Base-by-base conservation (phyloP, 1,140 invertebrate genomes). In the Trachelipus rathkii region DNA sequence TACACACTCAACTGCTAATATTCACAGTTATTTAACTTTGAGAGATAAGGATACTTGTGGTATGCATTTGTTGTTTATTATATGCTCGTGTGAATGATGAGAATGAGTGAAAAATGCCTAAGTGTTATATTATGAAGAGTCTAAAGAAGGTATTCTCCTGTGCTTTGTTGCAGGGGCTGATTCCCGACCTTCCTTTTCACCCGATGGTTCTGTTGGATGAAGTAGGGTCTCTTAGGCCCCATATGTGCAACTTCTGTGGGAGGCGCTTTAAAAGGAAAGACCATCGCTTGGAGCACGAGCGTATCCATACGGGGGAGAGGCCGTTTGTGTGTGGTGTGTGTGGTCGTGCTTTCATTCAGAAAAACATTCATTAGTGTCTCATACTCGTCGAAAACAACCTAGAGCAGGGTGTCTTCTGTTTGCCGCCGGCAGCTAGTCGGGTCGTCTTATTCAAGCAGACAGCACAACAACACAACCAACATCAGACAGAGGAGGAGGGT, bases 161-260 rank as follows among this genome's bases (percentile, higher is more conserved):
- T 79, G 78, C 78, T 79, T 72, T 79, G 78, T 79, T 79, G 74
- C 78, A 79, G 78, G 78, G 78, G 78, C 75, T 79, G 78, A 79
- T 76, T 72, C 74, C 78, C 72, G 75, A 74, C 74, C 78, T 76
- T 74, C 76, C 76, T 15, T 60, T 60, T 75, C 76, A 79, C 77
- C 75, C 74, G 46, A 72, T 69, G 50, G 67, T 44, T 70, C 43
- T 68, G 24, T 50, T 76, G 78, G 78, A 79, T 50, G 78, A 79
- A 72, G 33, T 33, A 33, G 78, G 72, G 75, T 71, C 72, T 21
- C 87, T 87, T 77, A 85, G 87, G 76, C 88, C 88, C n/a, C 89
- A 88, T 83, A 84, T 86, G 80, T 89, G 88, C 80, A 83, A 85
- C 60, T 82, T 87, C 46, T 89, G 88, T 79, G 85, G 87, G 50